These are phyloP conservation scores for Sciaenops ocellatus DNA, from an alignment of 2,797 vertebrate genomes.

Conservation along the genomic window DNA sequence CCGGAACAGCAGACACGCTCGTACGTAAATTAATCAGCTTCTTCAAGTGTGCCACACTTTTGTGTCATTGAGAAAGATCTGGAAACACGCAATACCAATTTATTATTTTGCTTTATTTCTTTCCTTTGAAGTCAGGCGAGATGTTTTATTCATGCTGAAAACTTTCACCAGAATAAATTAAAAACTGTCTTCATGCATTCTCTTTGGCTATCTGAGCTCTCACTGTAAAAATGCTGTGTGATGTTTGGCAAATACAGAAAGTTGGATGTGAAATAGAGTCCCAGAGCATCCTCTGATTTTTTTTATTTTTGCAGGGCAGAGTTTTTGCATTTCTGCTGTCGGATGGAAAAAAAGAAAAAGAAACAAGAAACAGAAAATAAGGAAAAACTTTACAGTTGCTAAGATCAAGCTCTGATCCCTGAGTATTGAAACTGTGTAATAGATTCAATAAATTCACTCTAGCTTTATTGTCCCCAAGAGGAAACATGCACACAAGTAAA, in stretches of 20 bases:
- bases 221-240: conserved; percentile 68
- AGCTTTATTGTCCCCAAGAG: background rate
- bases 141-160: conserved; percentile 81
- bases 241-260: conserved; percentile 65
- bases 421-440: background rate
- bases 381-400: background rate
- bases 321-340: conserved; percentile 24
- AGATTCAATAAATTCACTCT: background rate
- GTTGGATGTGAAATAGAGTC: conserved; percentile 40
- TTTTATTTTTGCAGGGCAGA: background rate
- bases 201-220: conserved; percentile 60
- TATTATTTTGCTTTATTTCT: conserved; percentile 71
- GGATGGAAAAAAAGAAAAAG: background rate
- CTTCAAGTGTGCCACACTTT: conserved; percentile 42
- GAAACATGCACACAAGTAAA: background rate
- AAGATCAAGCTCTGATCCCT: conserved; percentile 7
- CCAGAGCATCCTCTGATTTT: conserved; percentile 32
- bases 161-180: conserved; percentile 79
- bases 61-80: conserved; percentile 67
- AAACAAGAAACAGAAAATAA: background rate
- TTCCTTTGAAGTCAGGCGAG: conserved; percentile 76
- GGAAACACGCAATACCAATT: conserved; percentile 58
- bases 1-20: conserved; percentile 37
- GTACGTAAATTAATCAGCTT: conserved; percentile 50
- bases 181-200: conserved; percentile 63